Percentiles rank a stretch among this genome's conserved stretches.
These are phyloP conservation scores for Rhopalosiphum maidis DNA, from an alignment of 1,140 invertebrate genomes.

Conservation along the genomic window DNA sequence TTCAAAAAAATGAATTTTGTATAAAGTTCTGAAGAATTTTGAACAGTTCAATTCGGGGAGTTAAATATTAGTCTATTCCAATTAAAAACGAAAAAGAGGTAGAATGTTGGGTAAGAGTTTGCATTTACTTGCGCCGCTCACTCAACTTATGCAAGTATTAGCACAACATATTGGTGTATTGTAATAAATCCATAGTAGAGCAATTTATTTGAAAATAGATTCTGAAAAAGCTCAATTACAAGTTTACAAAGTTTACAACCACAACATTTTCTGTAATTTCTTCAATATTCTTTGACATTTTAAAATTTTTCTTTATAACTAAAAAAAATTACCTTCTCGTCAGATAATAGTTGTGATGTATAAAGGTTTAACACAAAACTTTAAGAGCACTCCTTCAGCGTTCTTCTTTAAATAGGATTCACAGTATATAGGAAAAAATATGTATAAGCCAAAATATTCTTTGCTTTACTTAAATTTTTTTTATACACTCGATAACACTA, in stretches of 20 bases:
- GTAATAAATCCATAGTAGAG: not conserved
- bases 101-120: too few species aligned
- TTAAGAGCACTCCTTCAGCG: not conserved
- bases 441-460: not conserved
- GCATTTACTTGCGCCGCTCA: not conserved
- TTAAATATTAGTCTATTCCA: not conserved
- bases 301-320: not conserved
- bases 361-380: not conserved
- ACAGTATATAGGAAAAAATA: not conserved
- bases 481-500: not conserved
- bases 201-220: not conserved
- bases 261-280: not conserved
- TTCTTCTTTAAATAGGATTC: not conserved
- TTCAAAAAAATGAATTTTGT: too few species aligned
- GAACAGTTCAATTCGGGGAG: not conserved
- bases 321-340: not conserved
- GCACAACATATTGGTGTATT: not conserved
- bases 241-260: not conserved
- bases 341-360: not conserved
- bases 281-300: not conserved
- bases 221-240: not conserved
- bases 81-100: not conserved
- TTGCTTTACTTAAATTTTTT: not conserved
- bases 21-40: too few species aligned
- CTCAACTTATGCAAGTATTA: not conserved